Conservation (phyloP, 2,888 invertebrate species). For the Drosophila trichaetosa region DNA sequence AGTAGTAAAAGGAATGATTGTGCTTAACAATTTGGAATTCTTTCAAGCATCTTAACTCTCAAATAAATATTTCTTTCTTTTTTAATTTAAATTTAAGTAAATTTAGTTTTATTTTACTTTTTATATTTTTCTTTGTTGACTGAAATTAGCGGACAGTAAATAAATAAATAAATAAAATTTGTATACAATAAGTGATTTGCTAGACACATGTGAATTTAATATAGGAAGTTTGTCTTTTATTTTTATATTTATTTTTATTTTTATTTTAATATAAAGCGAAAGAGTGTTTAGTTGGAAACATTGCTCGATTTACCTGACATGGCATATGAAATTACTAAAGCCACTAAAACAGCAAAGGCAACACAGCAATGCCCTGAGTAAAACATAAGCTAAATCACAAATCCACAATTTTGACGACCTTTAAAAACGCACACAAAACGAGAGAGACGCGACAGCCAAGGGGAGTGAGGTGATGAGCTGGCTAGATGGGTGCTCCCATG, state of each 20-base stretch:
- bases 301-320: conserved; percentile 32
- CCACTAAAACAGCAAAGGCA: conserved; percentile 14
- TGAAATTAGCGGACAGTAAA: not conserved
- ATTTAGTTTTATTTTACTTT: not conserved
- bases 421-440: conserved; percentile 61
- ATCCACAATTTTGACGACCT: conserved; percentile 67
- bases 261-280: not conserved
- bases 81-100: not conserved
- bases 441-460: conserved; percentile 25
- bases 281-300: conserved; percentile 39
- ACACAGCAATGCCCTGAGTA: conserved; percentile 39
- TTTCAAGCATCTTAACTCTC: not conserved
- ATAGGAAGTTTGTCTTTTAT: not conserved
- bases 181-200: not conserved
- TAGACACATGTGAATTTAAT: not conserved
- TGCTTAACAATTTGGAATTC: not conserved
- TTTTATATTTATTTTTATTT: not conserved
- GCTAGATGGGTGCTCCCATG: conserved; percentile 9
- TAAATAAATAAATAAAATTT: not conserved
- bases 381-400: conserved; percentile 61
- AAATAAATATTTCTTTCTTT: not conserved
- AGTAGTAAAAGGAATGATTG: too few relatives aligned
- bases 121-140: too few relatives aligned
- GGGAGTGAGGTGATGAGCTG: not conserved
- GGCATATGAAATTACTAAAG: conserved; percentile 55